Evolutionary conservation across 2,888 invertebrate species (phyloP).

Genomic region (Siphonodentalium dalli): DNA sequence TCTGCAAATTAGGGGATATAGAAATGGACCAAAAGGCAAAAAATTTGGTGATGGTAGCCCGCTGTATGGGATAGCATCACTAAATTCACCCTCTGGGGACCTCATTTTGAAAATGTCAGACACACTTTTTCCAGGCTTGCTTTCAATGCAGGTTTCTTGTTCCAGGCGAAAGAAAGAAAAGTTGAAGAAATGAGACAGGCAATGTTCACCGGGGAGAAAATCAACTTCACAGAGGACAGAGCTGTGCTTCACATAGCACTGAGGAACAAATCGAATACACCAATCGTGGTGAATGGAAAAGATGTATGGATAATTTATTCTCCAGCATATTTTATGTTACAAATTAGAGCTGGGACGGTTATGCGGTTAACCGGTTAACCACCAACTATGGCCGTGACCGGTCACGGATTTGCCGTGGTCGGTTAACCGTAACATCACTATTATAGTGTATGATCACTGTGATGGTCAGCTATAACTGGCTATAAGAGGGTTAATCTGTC

Average conservation of each 20-base stretch:
- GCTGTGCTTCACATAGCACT: slow-evolving; percentile 95
- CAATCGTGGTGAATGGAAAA: slow-evolving; percentile 82
- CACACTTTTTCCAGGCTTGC: too few species aligned
- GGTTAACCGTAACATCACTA: too few species aligned
- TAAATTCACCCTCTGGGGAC: too few species aligned
- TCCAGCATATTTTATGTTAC: not conserved
- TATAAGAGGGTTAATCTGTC: too few species aligned
- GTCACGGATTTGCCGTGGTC: too few species aligned
- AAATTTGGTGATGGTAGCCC: too few species aligned
- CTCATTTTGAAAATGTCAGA: too few species aligned
- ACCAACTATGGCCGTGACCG: too few species aligned
- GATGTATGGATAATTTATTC: slow-evolving; percentile 72
- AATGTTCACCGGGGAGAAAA: slow-evolving; percentile 92
- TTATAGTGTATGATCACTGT: too few species aligned
- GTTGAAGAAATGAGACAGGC: slow-evolving; percentile 86
- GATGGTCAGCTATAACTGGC: too few species aligned
- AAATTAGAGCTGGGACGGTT: not conserved
- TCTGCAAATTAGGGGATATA: too few species aligned
- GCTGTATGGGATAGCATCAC: too few species aligned
- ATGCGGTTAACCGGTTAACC: not conserved
- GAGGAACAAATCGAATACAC: slow-evolving; percentile 81
- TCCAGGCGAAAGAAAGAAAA: slow-evolving; percentile 75
- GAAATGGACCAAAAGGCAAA: not conserved
- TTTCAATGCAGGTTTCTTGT: slow-evolving; percentile 6
- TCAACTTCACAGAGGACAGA: slow-evolving; percentile 96